Evolutionary conservation across 2,113 vertebrate species (phyloP), one percentile per base, ranked within the genome.

Genomic region (Centropristis striata): DNA sequence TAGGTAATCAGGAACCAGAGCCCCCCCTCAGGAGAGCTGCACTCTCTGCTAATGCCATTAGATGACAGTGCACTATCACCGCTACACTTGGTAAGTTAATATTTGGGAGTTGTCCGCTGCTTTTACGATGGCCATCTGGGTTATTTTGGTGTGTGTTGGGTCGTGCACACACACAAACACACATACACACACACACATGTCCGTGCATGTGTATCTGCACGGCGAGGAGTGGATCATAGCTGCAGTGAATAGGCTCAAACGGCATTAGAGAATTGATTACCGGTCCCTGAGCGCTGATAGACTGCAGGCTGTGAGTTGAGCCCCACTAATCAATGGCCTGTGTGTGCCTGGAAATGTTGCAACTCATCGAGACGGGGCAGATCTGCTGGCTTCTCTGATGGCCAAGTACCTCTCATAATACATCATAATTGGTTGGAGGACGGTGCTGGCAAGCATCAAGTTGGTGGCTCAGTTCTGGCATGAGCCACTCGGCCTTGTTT

Each of bases 231-330:
- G 80, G 78, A 78, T 86, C 86, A 82, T 68, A 68, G 78, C 73
- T 42, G 80, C 84, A 51, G 81, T 81, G 90, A 92, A 93, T 81
- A 67, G 78, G 78, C 90, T 91, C 79, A 92, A 92, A 92, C 81
- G 78, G 86, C 92, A 94, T 95, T 94, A 94, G 93, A 84, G 90
- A 82, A 93, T 94, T 93, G 93, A 95, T 95, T 95, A 95, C 91
- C 92, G 92, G 90, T 94, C 92, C 90, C 92, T 36, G 50, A 90
- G 86, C 86, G 46, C 81, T 94, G 93, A 94, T 91, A 86, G 81
- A 90, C 85, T 78, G 72, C 93, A 94, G 94, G 92, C 87, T 80
- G 81, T 59, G 55, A 84, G 57, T 73, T 86, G 80, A 88, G 78
- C 53, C 60, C 41, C 71, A 84, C 82, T 94, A 94, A 95, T 94